Base-by-base conservation (phyloP, 2,888 invertebrate genomes). In the Polymixis flavicincta region DNA sequence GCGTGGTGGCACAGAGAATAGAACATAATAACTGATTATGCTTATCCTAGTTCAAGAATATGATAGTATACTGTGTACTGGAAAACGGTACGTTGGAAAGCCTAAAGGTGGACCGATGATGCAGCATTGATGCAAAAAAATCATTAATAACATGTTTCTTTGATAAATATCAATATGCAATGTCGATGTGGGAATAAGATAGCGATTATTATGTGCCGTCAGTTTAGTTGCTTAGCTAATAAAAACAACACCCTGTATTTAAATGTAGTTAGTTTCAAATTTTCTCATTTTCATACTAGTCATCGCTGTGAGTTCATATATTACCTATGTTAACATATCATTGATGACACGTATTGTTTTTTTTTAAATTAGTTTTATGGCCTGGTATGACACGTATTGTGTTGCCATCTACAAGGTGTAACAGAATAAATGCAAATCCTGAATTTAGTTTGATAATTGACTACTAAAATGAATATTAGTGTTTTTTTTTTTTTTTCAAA, bases 241-340 rank as follows among this genome's bases (percentile, higher is more conserved):
- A 37, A 52, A 82, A 77, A 77, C 55, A 71, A 57, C 83, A 76
- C 0, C 59, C 68, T 69, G 52, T 82, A 71, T 57, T 42, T 68
- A 25, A 48, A 66, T 72, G 14, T 83, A 79, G 70, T 65, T 79
- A 79, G 80, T 74, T 78, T 57, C 37, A 69, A 79, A 57, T 79
- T 74, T 13, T 80, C 42, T 63, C 76, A 68, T 71, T 64, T 60
- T 54, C 67, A 67, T 70, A 37, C 84, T 84, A 85, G 86, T 84
- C 84, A 83, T 76, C 32, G 74, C 74, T 85, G 76, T 85, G 80
- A 85, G 59, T 70, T 76, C 55, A 80, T 71, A 8, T 22, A 42
- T 55, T 54, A 64, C 22, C 8, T 19, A 60, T 48, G 52, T 48
- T 11, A 25, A 45, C 1, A 61, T 17, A 48, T 32, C 25, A 42